Base-by-base conservation (phyloP, 2,888 invertebrate genomes). In the Eretmocerus hayati region DNA sequence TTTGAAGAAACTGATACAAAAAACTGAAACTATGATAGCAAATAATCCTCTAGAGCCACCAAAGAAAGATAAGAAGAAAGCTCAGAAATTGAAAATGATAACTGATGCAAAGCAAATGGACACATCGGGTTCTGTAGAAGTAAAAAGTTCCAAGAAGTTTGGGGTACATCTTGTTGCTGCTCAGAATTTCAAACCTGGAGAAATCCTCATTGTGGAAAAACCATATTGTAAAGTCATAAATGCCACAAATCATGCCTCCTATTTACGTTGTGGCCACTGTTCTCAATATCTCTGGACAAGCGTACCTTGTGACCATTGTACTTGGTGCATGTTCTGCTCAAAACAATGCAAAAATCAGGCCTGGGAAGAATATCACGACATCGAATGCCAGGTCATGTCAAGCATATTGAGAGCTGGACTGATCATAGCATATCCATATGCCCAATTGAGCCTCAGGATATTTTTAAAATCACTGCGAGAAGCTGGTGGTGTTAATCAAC, bases 151-250 rank as follows among this genome's bases (percentile, higher is more conserved):
- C 18, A 58, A 77, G 42, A 72, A 76, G 16, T 77, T 80, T 68
- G 89, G 90, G 0, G 76, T 88, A 37, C 82, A 82, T 66, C 74
- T 90, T 5, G 69, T 83, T 46, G 84, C 87, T 2, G 78, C 75
- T 21, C 75, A 77, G 51, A 77, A 84, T 62, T 80, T 90, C 46
- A 66, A 73, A 56, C 81, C 85, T 2, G 89, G 89, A 45, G 89
- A 91, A 65, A 72, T 90, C 3, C 65, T 94, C 30, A 83, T 80
- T 2, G 74, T 85, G 41, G 93, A 93, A 69, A 75, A 83, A 48
- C 86, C 91, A 0, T 91, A 82, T 64, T 75, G 80, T 18, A 75
- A 77, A 2, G 72, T 82, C 2, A 64, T 87, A 16, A 63, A 80
- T 26, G 75, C 77, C 37, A 65, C 76, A 11, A 75, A 76, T 57